Evolutionary conservation across 2,797 vertebrate genomes (phyloP).

Genomic region (Galagoides demidoff): DNA sequence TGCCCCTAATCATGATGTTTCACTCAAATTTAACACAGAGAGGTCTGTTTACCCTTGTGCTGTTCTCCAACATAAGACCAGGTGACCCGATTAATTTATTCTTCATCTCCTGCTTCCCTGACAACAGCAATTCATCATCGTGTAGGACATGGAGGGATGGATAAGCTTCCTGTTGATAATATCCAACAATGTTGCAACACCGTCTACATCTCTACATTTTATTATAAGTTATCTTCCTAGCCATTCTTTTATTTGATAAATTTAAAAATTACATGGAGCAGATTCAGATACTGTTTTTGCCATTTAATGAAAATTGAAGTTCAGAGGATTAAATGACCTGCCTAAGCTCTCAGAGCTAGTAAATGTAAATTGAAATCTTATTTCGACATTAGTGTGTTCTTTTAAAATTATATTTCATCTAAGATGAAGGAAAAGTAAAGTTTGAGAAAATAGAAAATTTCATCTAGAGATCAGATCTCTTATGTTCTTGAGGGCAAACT

Average conservation of each 20-base stretch:
- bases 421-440: not conserved
- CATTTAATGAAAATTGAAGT: slow-evolving; percentile 37
- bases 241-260: not conserved
- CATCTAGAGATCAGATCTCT: not conserved
- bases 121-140: not conserved
- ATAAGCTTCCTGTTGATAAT: not conserved
- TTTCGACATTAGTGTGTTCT: not conserved
- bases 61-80: not conserved
- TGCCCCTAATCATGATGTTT: slow-evolving; percentile 14
- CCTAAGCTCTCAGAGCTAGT: not conserved
- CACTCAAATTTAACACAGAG: not conserved
- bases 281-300: not conserved
- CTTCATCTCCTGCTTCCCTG: not conserved
- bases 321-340: not conserved
- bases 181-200: not conserved
- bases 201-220: not conserved
- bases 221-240: slow-evolving; percentile 35
- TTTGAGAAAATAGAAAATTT: slow-evolving; percentile 32
- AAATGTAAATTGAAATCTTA: not conserved
- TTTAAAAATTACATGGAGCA: not conserved
- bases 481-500: not conserved
- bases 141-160: not conserved
- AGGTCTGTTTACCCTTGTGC: not conserved
- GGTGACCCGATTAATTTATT: not conserved
- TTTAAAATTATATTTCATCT: not conserved